Percentiles rank a stretch among this genome's conserved stretches.
Conservation (phyloP, 2,797 vertebrate genomes). For the Ctenopoma multispine region DNA sequence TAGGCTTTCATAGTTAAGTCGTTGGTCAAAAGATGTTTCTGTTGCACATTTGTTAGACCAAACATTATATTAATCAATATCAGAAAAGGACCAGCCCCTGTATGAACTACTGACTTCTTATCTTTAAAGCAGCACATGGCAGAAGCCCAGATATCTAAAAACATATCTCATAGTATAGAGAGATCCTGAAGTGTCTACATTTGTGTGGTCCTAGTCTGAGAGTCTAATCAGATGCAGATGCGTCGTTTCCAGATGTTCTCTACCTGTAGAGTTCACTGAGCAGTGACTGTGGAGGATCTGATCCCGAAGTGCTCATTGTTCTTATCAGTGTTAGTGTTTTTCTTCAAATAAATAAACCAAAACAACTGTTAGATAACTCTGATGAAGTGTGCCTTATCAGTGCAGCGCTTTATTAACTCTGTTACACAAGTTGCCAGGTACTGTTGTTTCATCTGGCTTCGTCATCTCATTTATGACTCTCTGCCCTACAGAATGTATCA, state of each 20-base stretch:
- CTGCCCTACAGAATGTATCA: background rate
- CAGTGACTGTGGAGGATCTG: background rate
- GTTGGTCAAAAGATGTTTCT: too few relatives aligned
- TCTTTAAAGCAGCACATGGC: background rate
- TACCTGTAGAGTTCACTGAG: slow-evolving; percentile 24
- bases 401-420: too few relatives aligned
- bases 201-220: slow-evolving; percentile 20
- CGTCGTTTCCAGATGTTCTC: slow-evolving; percentile 54
- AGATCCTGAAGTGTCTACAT: background rate
- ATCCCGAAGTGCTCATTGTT: background rate
- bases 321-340: background rate
- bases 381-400: background rate
- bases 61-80: too few relatives aligned
- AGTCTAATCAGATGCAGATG: slow-evolving; percentile 7
- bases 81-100: too few relatives aligned
- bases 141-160: background rate
- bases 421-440: background rate
- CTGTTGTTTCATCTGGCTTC: background rate
- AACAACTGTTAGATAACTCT: background rate
- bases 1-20: too few relatives aligned
- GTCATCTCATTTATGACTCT: background rate
- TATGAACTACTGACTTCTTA: too few relatives aligned
- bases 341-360: background rate
- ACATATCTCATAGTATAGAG: background rate
- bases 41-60: too few relatives aligned